Base-by-base conservation (phyloP, 2,113 vertebrate genomes). In the Megaceryle torquata region DNA sequence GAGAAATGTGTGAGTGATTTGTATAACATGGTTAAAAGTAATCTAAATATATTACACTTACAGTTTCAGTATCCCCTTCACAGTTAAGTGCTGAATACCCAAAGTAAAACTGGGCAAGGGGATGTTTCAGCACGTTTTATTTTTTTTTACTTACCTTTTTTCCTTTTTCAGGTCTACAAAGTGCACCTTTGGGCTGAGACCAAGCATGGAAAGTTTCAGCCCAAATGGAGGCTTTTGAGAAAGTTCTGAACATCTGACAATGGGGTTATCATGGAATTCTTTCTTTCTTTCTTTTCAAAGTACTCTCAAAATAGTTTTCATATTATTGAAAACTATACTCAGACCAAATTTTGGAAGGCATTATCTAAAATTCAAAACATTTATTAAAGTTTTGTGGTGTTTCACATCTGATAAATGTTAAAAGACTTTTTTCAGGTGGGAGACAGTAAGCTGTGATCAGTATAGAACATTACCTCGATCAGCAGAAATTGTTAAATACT, bases 71-170 rank as follows among this genome's bases (percentile, higher is more conserved):
- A 28, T 93, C 57, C 70, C 80, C 41, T 67, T 96, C 86, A 65
- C 11, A 37, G 83, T 96, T 96, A 86, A 94, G 95, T 97, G 92
- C 96, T 97, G 96, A 96, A 95, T 94, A 96, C 72, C 95, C 96
- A 0, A 96, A 94, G 79, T 95, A 94, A 96, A 91, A 86, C 83
- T 95, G 96, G 95, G 92, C 93, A 57, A 89, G 93, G 95, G 96
- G 83, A 96, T 95, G 74, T 95, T 95, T 97, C 96, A 96, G 96
- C 95, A 97, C 93, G 0, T 93, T 94, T 97, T 90, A 91, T 93
- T 96, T 96, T 96, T 96, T 97, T 96, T 96, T 97, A 95, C 96
- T 97, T 97, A 96, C 95, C 95, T 96, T 96, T 96, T 97, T 97
- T 95, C 96, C 95, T 97, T 97, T 97, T 96, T 96, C 96, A 96